These are phyloP conservation scores for Campylorhamphus procurvoides DNA, from an alignment of 2,113 vertebrate genomes.

Conservation along the genomic window DNA sequence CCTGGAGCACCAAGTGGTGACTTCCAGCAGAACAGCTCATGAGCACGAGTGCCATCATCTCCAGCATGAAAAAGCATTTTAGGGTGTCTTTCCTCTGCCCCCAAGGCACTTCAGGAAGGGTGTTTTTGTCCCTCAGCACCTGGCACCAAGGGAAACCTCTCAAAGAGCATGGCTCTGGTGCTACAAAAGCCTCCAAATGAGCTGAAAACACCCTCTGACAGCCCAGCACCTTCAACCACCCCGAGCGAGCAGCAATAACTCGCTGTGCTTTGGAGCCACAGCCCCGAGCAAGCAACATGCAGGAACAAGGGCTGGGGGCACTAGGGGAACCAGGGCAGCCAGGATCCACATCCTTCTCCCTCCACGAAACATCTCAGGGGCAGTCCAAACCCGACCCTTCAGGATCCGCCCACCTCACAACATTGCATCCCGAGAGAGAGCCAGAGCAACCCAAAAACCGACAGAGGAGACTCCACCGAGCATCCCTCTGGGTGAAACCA, in stretches of 20 bases:
- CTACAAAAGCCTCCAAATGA: neutral
- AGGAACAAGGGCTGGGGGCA: too few species aligned
- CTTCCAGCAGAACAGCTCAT: neutral
- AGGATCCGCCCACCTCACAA: rapidly evolving
- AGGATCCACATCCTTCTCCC: neutral
- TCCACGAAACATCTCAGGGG: rapidly evolving
- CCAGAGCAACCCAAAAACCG: neutral
- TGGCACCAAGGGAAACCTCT: neutral
- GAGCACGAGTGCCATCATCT: rapidly evolving
- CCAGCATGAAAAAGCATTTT: neutral
- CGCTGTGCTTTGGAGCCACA: rapidly evolving
- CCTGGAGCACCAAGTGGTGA: rapidly evolving
- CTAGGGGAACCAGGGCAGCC: neutral
- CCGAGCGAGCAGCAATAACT: neutral
- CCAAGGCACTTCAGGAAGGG: neutral
- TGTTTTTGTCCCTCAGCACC: rapidly evolving
- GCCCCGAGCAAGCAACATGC: rapidly evolving
- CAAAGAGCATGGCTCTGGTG: rapidly evolving
- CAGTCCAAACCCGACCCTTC: neutral
- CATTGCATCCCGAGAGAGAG: rapidly evolving
- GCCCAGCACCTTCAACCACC: neutral
- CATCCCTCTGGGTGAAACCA: neutral
- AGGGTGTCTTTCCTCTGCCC: neutral
- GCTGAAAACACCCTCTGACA: neutral
- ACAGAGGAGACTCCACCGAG: rapidly evolving